Conservation (phyloP, 2,888 invertebrate species). For the Cabera pusaria region DNA sequence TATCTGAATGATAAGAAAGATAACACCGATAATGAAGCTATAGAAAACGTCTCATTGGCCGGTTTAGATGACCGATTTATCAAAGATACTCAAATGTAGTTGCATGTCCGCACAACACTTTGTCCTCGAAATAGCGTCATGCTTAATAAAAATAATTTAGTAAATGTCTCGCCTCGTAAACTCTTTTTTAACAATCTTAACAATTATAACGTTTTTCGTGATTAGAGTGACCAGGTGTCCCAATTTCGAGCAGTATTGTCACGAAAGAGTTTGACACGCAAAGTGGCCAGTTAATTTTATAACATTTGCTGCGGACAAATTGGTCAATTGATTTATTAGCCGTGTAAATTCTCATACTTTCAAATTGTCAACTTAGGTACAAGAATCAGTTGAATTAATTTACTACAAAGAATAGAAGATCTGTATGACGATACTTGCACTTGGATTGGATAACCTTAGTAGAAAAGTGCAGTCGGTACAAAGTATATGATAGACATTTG, state of each 20-base stretch:
- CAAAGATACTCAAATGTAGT: slow-evolving; percentile 20
- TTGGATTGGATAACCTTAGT: no score
- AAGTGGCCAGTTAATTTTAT: slow-evolving; percentile 28
- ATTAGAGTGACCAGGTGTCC: slow-evolving; percentile 38
- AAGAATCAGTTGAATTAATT: no score
- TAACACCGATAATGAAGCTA: slow-evolving; percentile 1
- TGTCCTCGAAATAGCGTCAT: slow-evolving; percentile 16
- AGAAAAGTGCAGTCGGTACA: no score
- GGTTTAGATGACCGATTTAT: slow-evolving; percentile 15
- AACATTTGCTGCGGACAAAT: slow-evolving; percentile 30
- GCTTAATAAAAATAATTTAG: slow-evolving; percentile 19
- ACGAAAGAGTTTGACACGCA: slow-evolving; percentile 37
- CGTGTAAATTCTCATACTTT: slow-evolving; percentile 25
- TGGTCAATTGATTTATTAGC: slow-evolving; percentile 31
- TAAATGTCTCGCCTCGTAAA: slow-evolving; percentile 14
- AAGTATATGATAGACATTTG: no score
- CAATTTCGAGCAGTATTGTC: slow-evolving; percentile 37
- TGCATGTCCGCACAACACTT: slow-evolving; percentile 6
- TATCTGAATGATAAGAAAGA: slow-evolving; percentile 7
- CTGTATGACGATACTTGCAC: no score
- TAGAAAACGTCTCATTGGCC: background rate
- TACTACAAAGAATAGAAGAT: no score
- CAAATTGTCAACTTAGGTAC: slow-evolving; percentile 17
- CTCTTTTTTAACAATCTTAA: slow-evolving; percentile 11
- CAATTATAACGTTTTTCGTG: slow-evolving; percentile 30